These are phyloP conservation scores for Corticium candelabrum DNA, from an alignment of 37 sponge, comb jelly and placozoan species.

Conservation along the genomic window DNA sequence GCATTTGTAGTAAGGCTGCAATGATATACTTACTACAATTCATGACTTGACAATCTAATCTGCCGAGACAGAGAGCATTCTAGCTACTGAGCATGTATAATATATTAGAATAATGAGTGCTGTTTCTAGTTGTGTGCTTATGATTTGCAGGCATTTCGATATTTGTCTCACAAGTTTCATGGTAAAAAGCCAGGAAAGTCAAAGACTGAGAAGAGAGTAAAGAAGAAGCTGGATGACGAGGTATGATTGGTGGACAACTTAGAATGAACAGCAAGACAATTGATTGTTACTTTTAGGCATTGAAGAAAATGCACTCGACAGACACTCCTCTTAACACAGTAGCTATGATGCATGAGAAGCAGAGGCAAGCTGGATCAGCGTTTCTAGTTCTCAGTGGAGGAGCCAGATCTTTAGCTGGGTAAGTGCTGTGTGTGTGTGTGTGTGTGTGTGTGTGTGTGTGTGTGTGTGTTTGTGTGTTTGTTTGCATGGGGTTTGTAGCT, in stretches of 20 bases:
- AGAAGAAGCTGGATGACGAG: constrained; percentile 70
- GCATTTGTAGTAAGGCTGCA: too few species aligned
- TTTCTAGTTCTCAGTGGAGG: constrained; percentile 85
- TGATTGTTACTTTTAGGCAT: constrained; percentile 26
- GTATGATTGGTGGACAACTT: constrained; percentile 17
- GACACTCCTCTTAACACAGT: constrained; percentile 94
- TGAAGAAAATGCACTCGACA: constrained; percentile 60
- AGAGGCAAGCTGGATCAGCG: constrained; percentile 58
- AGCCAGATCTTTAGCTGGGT: not conserved
- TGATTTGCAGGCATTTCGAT: constrained; percentile 64
- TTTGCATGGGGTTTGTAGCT: not conserved
- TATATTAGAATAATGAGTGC: too few species aligned
- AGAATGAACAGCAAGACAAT: not conserved
- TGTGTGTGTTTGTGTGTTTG: too few species aligned
- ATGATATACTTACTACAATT: too few species aligned
- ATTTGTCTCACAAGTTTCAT: constrained; percentile 96
- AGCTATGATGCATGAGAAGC: constrained; percentile 63
- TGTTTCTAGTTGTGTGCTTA: not conserved
- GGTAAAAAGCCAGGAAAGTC: constrained; percentile 87
- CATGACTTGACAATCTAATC: too few species aligned
- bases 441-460: too few species aligned
- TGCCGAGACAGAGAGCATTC: too few species aligned
- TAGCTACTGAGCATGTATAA: too few species aligned
- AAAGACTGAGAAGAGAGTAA: constrained; percentile 84
- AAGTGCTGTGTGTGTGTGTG: too few species aligned